These are phyloP conservation scores for Acanthosepion pharaonis DNA, from an alignment of 2,888 invertebrate genomes.

Conservation along the genomic window DNA sequence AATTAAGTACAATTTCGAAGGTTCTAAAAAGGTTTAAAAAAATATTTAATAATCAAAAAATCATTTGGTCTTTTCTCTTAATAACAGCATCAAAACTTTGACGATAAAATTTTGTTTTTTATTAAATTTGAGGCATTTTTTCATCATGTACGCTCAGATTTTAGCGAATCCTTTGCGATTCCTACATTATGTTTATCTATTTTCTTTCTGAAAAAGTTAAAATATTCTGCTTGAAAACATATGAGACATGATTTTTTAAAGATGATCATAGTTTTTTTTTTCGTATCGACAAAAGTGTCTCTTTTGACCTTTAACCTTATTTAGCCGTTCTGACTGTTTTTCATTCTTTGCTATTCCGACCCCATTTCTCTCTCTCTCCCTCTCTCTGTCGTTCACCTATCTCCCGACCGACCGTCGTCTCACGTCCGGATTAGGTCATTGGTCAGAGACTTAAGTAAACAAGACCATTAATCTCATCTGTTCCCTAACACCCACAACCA, in stretches of 20 bases:
- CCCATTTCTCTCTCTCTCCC: not conserved
- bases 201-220: not conserved
- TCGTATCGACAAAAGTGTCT: not conserved
- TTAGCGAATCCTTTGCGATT: not conserved
- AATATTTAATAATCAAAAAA: too few species aligned
- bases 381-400: not conserved
- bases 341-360: too few species aligned
- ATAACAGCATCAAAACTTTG: too few species aligned
- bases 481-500: not conserved
- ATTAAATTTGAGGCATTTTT: too few species aligned
- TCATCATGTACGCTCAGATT: too few species aligned
- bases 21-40: too few species aligned
- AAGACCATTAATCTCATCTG: too few species aligned
- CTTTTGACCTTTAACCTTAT: not conserved
- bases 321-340: not conserved
- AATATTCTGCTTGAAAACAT: not conserved
- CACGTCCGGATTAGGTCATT: not conserved
- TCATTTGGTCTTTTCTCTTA: too few species aligned
- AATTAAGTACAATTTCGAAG: too few species aligned
- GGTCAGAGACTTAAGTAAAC: not conserved
- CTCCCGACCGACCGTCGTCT: not conserved
- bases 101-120: too few species aligned
- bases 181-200: not conserved
- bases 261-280: not conserved
- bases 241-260: not conserved